These are phyloP conservation scores for Toxotes chatareus DNA, from an alignment of 2,113 vertebrate species.

Conservation along the genomic window DNA sequence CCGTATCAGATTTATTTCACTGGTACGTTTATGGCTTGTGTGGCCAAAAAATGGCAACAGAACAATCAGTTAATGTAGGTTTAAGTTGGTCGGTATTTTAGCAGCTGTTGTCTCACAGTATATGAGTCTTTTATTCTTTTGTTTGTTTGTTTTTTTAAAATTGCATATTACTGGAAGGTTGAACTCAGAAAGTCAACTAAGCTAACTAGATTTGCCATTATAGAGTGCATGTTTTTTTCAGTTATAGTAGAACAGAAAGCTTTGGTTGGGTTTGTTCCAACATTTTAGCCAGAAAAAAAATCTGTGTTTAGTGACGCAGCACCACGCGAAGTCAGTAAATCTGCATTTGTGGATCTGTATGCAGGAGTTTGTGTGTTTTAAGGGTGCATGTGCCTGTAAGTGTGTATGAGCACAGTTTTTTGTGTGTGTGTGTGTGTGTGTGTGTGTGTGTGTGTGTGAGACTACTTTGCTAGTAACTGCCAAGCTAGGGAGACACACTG, in stretches of 20 bases:
- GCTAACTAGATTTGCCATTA: background rate
- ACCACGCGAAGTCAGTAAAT: background rate
- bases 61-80: background rate
- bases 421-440: slow-evolving; percentile 2
- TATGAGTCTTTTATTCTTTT: too few species aligned
- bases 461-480: slow-evolving; percentile 25
- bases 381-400: background rate
- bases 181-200: background rate
- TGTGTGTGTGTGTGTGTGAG: background rate
- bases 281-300: background rate
- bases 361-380: slow-evolving; percentile 11
- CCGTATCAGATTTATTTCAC: background rate
- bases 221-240: background rate
- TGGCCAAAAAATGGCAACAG: background rate
- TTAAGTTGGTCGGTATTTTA: background rate
- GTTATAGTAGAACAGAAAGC: background rate
- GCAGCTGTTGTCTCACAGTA: background rate
- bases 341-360: background rate
- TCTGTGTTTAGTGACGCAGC: background rate
- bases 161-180: background rate
- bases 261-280: background rate
- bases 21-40: slow-evolving; percentile 6
- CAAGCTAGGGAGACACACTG: slow-evolving; percentile 38
- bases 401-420: slow-evolving; percentile 4
- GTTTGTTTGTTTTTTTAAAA: background rate